phyloP scores from a whole-genome alignment of 2,113 vertebrate genomes.

The Mesitornis unicolor region DNA sequence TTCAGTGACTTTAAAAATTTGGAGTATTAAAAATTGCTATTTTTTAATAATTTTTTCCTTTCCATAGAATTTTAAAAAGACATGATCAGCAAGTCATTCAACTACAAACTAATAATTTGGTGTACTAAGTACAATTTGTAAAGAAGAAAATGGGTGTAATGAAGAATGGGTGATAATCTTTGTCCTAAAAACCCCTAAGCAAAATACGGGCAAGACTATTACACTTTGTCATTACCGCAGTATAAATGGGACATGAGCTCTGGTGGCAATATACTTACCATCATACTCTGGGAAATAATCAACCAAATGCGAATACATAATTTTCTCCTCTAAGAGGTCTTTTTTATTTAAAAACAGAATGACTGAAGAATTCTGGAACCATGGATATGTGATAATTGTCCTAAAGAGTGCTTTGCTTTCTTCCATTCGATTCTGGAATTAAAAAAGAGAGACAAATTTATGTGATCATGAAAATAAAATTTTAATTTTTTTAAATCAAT shows the following conservation, averaged over 20 bases:
- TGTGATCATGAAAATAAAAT: not conserved
- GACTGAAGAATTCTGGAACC: conserved; percentile 93
- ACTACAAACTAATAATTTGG: not conserved
- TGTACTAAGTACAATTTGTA: not conserved
- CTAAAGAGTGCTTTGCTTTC: conserved; percentile 95
- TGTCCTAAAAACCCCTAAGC: not conserved
- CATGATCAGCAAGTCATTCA: not conserved
- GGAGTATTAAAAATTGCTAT: not conserved
- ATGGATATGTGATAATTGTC: conserved; percentile 92
- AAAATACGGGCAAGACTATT: not conserved
- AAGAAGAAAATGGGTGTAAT: not conserved
- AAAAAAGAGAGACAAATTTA: not conserved
- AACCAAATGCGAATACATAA: conserved; percentile 90
- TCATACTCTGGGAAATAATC: conserved; percentile 93
- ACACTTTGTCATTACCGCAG: not conserved
- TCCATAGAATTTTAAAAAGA: not conserved
- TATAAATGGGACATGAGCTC: not conserved
- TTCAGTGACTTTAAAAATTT: not conserved
- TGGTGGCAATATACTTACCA: conserved; percentile 73
- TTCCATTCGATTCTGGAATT: conserved; percentile 89
- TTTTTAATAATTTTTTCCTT: not conserved
- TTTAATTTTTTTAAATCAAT: not conserved
- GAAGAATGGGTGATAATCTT: not conserved
- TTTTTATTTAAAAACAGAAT: conserved; percentile 98
- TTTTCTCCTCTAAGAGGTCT: conserved; percentile 91